Percentiles rank a stretch among this genome's conserved stretches.
Conservation (phyloP, 2,113 vertebrate genomes). For the Eurypyga helias region DNA sequence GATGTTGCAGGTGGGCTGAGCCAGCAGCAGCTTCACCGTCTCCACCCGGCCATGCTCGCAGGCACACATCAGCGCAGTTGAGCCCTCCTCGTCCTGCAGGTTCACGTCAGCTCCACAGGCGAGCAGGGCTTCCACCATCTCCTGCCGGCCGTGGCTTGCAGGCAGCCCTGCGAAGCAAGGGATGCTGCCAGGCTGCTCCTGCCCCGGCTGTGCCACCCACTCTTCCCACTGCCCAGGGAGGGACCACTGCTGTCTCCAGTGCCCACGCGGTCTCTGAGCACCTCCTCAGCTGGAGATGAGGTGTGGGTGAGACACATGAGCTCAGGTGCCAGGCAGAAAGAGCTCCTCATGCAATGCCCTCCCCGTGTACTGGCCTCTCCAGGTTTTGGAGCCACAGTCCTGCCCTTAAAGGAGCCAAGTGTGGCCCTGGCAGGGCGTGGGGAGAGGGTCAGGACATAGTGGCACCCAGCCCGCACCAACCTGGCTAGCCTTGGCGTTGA, state of each 20-base stretch:
- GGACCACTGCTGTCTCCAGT: neutral
- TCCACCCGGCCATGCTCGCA: conserved; percentile 89
- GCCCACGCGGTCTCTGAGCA: neutral
- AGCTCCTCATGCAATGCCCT: neutral
- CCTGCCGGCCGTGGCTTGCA: conserved; percentile 89
- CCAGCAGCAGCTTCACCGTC: conserved; percentile 88
- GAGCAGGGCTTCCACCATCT: conserved; percentile 91
- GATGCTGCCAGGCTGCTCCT: neutral
- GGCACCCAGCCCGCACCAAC: conserved; percentile 45
- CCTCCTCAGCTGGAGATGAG: neutral
- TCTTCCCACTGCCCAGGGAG: neutral
- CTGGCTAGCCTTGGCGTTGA: conserved; percentile 95
- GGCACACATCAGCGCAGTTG: conserved; percentile 94
- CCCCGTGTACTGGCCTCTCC: fast-evolving
- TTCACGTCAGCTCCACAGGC: conserved; percentile 86
- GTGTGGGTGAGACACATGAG: neutral
- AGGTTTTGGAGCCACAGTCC: neutral
- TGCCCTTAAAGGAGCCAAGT: fast-evolving
- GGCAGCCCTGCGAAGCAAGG: conserved; percentile 84
- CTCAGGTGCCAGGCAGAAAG: neutral
- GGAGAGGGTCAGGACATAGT: neutral
- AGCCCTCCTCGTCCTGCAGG: conserved; percentile 92
- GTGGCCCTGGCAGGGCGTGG: neutral
- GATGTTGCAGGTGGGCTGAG: conserved; percentile 86
- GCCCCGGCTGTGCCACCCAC: fast-evolving